Evolutionary conservation across 2,888 invertebrate species (phyloP).

Genomic region (Anoplius nigerrimus): DNA sequence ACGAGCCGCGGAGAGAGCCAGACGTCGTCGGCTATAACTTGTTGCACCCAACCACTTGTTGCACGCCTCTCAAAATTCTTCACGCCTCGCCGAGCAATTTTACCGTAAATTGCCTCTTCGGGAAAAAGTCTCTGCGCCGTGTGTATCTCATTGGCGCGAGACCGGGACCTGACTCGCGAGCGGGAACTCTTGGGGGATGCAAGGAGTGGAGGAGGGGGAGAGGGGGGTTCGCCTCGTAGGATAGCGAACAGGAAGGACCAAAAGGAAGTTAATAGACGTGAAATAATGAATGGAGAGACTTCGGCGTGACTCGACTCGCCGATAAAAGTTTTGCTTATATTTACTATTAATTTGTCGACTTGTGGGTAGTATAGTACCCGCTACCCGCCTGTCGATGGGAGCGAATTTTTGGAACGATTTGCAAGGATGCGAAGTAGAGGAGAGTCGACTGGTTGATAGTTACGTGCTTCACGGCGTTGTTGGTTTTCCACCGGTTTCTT

Average conservation of each 20-base stretch:
- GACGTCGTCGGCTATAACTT: constrained; percentile 66
- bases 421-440: too few relatives aligned
- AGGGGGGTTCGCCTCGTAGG: constrained; percentile 29
- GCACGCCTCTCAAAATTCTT: constrained; percentile 70
- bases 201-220: not conserved
- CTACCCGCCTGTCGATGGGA: too few relatives aligned
- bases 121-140: constrained; percentile 51
- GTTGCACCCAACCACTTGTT: constrained; percentile 71
- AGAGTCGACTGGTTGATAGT: too few relatives aligned
- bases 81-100: constrained; percentile 68
- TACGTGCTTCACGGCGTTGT: too few relatives aligned
- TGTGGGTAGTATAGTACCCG: too few relatives aligned
- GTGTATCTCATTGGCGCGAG: constrained; percentile 58
- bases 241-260: constrained; percentile 48
- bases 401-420: too few relatives aligned
- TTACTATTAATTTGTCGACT: not conserved
- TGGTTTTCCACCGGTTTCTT: too few relatives aligned
- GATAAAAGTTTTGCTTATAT: not conserved
- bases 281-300: constrained; percentile 39
- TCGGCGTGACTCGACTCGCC: not conserved
- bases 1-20: constrained; percentile 53
- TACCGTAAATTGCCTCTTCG: constrained; percentile 66
- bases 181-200: constrained; percentile 36
- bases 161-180: constrained; percentile 27
- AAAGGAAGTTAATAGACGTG: constrained; percentile 45